phyloP scores from a whole-genome alignment of 2,113 vertebrate species.

The Pollachius pollachius region DNA sequence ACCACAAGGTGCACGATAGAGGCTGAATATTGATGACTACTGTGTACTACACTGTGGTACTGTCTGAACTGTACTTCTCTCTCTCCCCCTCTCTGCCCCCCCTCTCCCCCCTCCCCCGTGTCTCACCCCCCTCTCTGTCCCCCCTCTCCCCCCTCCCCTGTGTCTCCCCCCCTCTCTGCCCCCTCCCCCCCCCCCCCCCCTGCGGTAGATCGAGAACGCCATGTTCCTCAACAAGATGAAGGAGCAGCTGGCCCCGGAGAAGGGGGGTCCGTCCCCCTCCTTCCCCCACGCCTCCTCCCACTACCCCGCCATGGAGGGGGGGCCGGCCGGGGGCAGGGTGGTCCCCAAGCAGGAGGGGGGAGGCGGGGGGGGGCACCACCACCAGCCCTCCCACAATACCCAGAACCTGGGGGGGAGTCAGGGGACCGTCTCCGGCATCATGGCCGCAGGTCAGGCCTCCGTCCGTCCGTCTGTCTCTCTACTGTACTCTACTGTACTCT shows the following conservation, averaged over 20 bases:
- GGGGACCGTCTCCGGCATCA: conserved; percentile 91
- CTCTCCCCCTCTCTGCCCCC: conserved; percentile 46
- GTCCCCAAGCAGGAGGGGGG: conserved; percentile 78
- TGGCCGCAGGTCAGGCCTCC: conserved; percentile 84
- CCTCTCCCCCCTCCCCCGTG: conserved; percentile 39
- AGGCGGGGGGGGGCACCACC: conserved; percentile 81
- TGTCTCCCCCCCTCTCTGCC: conserved; percentile 25
- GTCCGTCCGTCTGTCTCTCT: background rate
- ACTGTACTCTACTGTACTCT: too few species aligned
- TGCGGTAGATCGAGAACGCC: conserved; percentile 89
- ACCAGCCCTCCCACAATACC: conserved; percentile 86
- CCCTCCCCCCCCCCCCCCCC: conserved; percentile 13
- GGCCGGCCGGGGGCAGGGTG: conserved; percentile 66
- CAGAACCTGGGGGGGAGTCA: conserved; percentile 97
- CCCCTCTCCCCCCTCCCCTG: conserved; percentile 45
- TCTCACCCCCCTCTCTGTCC: too few species aligned
- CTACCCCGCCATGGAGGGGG: conserved; percentile 82
- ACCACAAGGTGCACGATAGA: background rate
- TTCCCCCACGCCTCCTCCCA: conserved; percentile 72
- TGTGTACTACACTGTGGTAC: too few species aligned
- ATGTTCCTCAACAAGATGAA: conserved; percentile 99
- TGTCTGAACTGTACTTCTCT: too few species aligned
- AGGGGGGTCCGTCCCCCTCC: conserved; percentile 63
- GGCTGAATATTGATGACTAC: conserved; percentile 15
- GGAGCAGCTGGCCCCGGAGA: conserved; percentile 91